Evolutionary conservation across 2,113 vertebrate species (phyloP), one percentile per base, ranked within the genome.

Genomic region (Saccopteryx leptura): DNA sequence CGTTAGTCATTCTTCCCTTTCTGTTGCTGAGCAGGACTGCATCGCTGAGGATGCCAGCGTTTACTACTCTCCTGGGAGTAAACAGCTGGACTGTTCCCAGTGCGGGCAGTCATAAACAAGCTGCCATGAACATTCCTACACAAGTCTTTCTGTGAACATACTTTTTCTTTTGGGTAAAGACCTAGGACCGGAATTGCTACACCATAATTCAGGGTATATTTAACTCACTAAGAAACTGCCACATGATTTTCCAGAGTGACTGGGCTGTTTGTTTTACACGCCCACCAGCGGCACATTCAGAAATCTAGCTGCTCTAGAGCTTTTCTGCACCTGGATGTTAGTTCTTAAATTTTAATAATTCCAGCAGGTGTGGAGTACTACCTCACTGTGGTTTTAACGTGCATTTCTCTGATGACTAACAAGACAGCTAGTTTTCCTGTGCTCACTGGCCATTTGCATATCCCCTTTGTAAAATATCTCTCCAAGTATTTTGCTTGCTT

Each of bases 1-100:
- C 15, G 9, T 9, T 9, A 15, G 65, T 5, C 21, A 4, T 5
- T 26, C 91, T 9, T 79, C 33, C 39, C 52, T 60, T 15, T 28
- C 33, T 4, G 28, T 0, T 17, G 63, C 18, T 28, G 52, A 46
- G 48, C 21, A 21, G 52, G 19, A 7, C 1, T 78, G 72, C 21
- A 3, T 0, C 1, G 63, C 39, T 5, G 81, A 58, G 60, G 18
- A 21, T 1, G 56, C 58, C 24, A 19, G 31, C 11, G 58, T 17
- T 6, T 21, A 28, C 28, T 81, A 9, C 2, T 48, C 33, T 48
- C 5, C 26, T 71, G 15, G 6, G n/a, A 31, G n/a, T 60, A 68
- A 33, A 52, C 21, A 33, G 26, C 14, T 52, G 33, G 50, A 24
- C 23, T 48, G 24, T 31, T 65, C 15, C 24, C 17, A 46, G 23